phyloP scores from a whole-genome alignment of 92 coral and sea anemone species.

The Actinernus sp. region DNA sequence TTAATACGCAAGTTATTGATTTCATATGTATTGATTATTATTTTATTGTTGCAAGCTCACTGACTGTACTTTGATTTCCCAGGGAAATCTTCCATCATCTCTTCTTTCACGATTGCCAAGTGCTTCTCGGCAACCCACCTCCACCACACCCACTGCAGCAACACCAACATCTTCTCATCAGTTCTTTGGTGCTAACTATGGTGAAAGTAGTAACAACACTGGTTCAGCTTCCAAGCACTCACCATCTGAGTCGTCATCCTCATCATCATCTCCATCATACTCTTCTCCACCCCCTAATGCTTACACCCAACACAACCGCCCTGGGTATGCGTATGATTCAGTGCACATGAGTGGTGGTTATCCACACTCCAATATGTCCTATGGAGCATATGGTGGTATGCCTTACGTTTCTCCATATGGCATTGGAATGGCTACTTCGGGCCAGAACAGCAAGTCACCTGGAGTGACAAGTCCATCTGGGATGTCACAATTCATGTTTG shows the following conservation, averaged over 20 bases:
- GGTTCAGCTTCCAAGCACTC: constrained; percentile 18
- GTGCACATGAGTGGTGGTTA: constrained; percentile 54
- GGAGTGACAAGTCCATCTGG: constrained; percentile 47
- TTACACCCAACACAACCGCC: constrained; percentile 33
- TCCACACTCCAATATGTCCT: constrained; percentile 58
- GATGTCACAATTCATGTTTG: constrained; percentile 63
- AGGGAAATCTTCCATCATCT: constrained; percentile 69
- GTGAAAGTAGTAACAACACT: constrained; percentile 6
- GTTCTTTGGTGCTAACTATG: constrained; percentile 25
- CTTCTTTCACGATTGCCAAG: constrained; percentile 56
- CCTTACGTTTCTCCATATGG: constrained; percentile 73
- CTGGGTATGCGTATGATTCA: constrained; percentile 63
- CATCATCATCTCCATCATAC: constrained; percentile 59
- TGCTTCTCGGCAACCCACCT: constrained; percentile 49
- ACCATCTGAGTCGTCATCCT: constrained; percentile 43
- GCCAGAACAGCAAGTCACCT: constrained; percentile 57
- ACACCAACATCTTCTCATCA: constrained; percentile 69
- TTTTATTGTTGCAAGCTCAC: neutral
- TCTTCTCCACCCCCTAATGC: constrained; percentile 50
- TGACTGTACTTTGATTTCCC: constrained; percentile 1
- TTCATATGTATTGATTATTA: neutral
- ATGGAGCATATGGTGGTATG: constrained; percentile 73
- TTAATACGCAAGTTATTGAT: too few relatives aligned
- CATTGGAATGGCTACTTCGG: constrained; percentile 55
- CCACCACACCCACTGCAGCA: constrained; percentile 78